Evolutionary conservation across 2,888 invertebrate species (phyloP).

Genomic region (Parnassius apollo): DNA sequence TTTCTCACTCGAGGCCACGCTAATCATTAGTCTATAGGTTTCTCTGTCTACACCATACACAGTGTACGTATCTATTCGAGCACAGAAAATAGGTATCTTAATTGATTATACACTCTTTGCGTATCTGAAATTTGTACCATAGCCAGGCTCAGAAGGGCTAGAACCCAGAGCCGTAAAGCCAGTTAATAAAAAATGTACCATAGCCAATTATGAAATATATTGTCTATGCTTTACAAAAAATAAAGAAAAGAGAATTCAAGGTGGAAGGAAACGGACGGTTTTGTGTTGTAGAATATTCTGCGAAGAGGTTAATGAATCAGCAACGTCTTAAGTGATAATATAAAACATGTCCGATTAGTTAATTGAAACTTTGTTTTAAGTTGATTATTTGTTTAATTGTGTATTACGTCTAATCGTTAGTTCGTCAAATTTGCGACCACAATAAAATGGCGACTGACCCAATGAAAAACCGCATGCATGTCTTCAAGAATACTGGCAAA

Average conservation of each 20-base stretch:
- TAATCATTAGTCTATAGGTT: too few relatives aligned
- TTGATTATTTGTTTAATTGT: constrained; percentile 71
- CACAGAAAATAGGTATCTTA: too few relatives aligned
- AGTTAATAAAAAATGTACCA: too few relatives aligned
- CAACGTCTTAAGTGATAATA: constrained; percentile 59
- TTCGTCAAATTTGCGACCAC: constrained; percentile 55
- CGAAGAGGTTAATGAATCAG: constrained; percentile 69
- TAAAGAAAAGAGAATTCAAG: constrained; percentile 53
- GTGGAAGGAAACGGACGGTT: constrained; percentile 60
- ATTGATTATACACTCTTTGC: too few relatives aligned
- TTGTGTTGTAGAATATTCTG: constrained; percentile 66
- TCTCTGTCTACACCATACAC: too few relatives aligned
- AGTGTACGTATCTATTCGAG: too few relatives aligned
- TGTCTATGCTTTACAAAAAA: constrained; percentile 49
- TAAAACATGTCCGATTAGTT: constrained; percentile 74
- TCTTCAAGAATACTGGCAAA: constrained; percentile 99
- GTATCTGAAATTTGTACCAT: too few relatives aligned
- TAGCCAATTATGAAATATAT: too few relatives aligned
- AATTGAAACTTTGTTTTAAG: constrained; percentile 57
- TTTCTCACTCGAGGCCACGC: too few relatives aligned
- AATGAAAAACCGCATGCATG: constrained; percentile 93
- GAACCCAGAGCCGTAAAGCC: too few relatives aligned
- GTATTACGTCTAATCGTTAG: constrained; percentile 59
- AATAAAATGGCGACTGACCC: constrained; percentile 89
- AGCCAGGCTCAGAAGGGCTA: too few relatives aligned